These are phyloP conservation scores for Furcifer pardalis DNA, from an alignment of 2,797 vertebrate genomes.

Conservation along the genomic window DNA sequence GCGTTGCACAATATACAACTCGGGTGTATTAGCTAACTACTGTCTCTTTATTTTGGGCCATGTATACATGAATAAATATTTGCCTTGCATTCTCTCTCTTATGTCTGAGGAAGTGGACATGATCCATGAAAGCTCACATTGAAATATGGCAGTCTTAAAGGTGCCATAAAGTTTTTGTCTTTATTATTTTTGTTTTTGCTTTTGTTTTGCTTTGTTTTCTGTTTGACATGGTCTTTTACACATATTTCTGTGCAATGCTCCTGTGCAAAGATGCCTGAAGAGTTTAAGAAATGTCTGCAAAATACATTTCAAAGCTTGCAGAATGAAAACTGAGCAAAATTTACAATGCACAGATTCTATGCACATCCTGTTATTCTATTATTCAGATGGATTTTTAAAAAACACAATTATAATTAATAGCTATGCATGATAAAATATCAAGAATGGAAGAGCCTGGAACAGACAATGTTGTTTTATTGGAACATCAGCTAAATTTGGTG, in stretches of 20 bases:
- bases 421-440: neutral
- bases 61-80: too few species aligned
- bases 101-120: too few species aligned
- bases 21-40: too few species aligned
- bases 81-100: too few species aligned
- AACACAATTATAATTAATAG: neutral
- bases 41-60: too few species aligned
- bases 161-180: too few species aligned
- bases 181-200: too few species aligned
- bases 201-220: too few species aligned
- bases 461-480: conserved; percentile 39
- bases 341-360: neutral
- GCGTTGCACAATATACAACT: too few species aligned
- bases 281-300: neutral
- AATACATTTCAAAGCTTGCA: neutral
- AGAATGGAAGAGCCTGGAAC: conserved; percentile 39
- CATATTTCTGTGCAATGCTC: neutral
- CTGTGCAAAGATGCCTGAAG: neutral
- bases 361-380: neutral
- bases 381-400: neutral
- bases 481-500: conserved; percentile 36
- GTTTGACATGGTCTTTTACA: neutral
- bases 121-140: too few species aligned
- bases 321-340: neutral
- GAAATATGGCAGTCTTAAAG: too few species aligned